Evolutionary conservation across 2,113 vertebrate species (phyloP).

Genomic region (Prionailurus bengalensis): DNA sequence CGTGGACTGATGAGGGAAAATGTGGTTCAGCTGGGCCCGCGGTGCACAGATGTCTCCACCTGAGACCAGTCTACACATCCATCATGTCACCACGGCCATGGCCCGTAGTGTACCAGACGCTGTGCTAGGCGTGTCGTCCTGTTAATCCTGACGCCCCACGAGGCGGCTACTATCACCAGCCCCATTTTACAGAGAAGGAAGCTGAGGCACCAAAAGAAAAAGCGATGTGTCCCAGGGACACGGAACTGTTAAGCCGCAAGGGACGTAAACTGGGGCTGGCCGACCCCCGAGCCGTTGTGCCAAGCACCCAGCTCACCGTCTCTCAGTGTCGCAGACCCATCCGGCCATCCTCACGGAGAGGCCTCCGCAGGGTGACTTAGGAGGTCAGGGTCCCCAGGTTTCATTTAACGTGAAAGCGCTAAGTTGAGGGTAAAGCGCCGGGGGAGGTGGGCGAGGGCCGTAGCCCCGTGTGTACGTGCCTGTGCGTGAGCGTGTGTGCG

Average conservation of each 20-base stretch:
- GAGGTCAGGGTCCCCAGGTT: background rate
- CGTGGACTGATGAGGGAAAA: background rate
- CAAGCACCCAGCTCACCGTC: background rate
- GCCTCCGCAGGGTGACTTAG: background rate
- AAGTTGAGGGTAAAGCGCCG: background rate
- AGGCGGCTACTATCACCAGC: background rate
- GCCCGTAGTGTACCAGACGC: accelerated
- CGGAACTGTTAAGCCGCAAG: background rate
- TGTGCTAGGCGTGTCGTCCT: too few relatives aligned
- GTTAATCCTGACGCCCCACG: background rate
- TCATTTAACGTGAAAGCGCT: background rate
- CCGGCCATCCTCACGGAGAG: accelerated
- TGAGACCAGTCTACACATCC: background rate
- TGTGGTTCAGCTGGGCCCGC: background rate
- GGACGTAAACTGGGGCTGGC: background rate
- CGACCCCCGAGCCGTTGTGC: background rate
- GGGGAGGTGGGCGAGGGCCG: background rate
- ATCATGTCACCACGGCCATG: accelerated
- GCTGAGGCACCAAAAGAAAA: background rate
- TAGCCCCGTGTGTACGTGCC: accelerated
- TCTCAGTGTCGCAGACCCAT: background rate
- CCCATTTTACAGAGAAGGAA: background rate
- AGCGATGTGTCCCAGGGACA: background rate
- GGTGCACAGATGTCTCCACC: background rate
- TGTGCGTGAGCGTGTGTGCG: background rate